These are phyloP conservation scores for Acomys russatus DNA, from an alignment of 2,797 vertebrate genomes.

Conservation along the genomic window DNA sequence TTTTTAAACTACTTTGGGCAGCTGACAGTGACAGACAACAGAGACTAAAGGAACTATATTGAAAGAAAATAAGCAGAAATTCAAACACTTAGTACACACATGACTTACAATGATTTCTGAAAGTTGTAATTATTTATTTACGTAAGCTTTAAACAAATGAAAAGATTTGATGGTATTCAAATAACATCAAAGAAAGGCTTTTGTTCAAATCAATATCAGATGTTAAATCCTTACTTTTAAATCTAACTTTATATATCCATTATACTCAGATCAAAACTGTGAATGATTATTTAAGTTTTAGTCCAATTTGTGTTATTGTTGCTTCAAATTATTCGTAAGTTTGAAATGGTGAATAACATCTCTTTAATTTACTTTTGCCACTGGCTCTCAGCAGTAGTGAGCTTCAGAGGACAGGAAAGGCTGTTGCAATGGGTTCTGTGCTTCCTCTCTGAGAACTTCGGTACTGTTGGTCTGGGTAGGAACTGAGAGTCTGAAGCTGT, in stretches of 20 bases:
- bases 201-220: conserved; percentile 45
- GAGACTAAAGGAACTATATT: neutral
- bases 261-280: neutral
- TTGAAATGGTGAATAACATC: neutral
- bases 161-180: neutral
- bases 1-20: neutral
- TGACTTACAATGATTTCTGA: conserved; percentile 22
- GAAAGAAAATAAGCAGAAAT: conserved; percentile 48
- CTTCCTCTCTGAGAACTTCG: neutral
- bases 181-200: neutral
- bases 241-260: conserved; percentile 9
- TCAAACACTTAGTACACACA: neutral
- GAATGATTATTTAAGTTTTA: neutral
- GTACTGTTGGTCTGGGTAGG: neutral
- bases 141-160: neutral
- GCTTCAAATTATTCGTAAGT: conserved; percentile 11
- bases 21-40: conserved; percentile 9
- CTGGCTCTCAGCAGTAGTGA: neutral
- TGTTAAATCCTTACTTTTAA: conserved; percentile 52
- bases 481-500: conserved; percentile 28
- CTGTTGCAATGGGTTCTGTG: neutral
- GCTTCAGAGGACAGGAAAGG: neutral
- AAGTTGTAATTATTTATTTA: conserved; percentile 7
- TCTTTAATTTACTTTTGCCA: neutral
- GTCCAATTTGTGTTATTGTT: neutral